phyloP scores from a whole-genome alignment of 2,888 invertebrate species.

The Lochmaea capreae region DNA sequence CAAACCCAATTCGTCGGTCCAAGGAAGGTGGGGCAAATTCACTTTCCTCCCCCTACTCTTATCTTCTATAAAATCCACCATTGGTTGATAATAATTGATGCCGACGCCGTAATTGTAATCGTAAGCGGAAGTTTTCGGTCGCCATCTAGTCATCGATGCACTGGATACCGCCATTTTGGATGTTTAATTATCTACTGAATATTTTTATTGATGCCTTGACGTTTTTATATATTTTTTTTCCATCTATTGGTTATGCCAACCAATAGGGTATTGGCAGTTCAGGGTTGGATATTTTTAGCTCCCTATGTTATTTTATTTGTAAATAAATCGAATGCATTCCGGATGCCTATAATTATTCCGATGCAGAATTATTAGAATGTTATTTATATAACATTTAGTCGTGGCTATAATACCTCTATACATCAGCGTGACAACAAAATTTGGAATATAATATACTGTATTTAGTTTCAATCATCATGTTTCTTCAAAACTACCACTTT shows the following conservation, averaged over 20 bases:
- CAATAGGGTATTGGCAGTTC: constrained; percentile 49
- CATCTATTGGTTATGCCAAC: constrained; percentile 51
- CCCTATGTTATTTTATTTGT: constrained; percentile 30
- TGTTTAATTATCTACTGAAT: constrained; percentile 41
- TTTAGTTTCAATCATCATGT: no score
- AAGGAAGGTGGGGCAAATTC: constrained; percentile 76
- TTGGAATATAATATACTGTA: not conserved
- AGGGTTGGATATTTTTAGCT: constrained; percentile 42
- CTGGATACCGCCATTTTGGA: constrained; percentile 46
- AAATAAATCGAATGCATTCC: constrained; percentile 9
- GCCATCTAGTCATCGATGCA: constrained; percentile 53
- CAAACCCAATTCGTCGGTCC: constrained; percentile 77
- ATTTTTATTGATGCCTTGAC: constrained; percentile 39
- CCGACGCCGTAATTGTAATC: constrained; percentile 87
- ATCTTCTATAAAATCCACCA: constrained; percentile 85
- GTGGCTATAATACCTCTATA: no score
- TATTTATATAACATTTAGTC: constrained; percentile 7
- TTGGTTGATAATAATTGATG: constrained; percentile 87
- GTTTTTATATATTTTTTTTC: constrained; percentile 57
- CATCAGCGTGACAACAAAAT: constrained; percentile 3
- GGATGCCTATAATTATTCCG: not conserved
- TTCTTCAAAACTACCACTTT: no score
- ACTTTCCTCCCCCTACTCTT: constrained; percentile 68
- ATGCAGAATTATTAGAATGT: constrained; percentile 9
- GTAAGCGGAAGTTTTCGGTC: constrained; percentile 77